Evolutionary conservation across 1,140 invertebrate species (phyloP).

Genomic region (Homalodisca vitripennis): DNA sequence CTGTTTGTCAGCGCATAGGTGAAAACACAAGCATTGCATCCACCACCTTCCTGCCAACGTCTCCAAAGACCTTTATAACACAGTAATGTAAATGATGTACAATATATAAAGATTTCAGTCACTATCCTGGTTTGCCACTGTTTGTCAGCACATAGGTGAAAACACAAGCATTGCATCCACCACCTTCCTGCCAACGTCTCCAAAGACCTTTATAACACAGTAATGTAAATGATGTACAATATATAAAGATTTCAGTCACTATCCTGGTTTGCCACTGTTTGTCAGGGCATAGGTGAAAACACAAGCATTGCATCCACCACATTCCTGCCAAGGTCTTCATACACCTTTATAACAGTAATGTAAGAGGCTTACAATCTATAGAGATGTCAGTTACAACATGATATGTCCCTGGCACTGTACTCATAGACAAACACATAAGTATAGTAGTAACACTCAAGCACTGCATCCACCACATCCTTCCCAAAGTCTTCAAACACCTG

Average conservation of each 20-base stretch:
- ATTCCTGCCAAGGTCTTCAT: slow-evolving; percentile 83
- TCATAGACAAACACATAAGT: slow-evolving; percentile 96
- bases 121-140: slow-evolving; percentile 97
- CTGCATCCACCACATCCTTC: slow-evolving; percentile 88
- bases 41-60: slow-evolving; percentile 86
- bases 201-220: slow-evolving; percentile 67
- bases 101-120: background rate
- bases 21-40: slow-evolving; percentile 98
- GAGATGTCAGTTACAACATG: no score
- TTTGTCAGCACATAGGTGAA: slow-evolving; percentile 96
- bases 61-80: slow-evolving; percentile 68
- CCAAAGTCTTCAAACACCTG: slow-evolving; percentile 85
- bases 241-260: background rate
- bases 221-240: background rate
- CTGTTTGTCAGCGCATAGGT: slow-evolving; percentile 94
- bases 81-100: background rate
- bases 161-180: slow-evolving; percentile 94
- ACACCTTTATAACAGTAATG: slow-evolving; percentile 62
- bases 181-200: slow-evolving; percentile 84
- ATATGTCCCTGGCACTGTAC: slow-evolving; percentile 95
- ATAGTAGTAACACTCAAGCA: slow-evolving; percentile 96
- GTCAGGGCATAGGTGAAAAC: slow-evolving; percentile 96
- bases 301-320: slow-evolving; percentile 93
- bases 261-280: slow-evolving; percentile 96
- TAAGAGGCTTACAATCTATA: background rate